phyloP scores from a whole-genome alignment of 2,113 vertebrate genomes.

The Barbus barbus region DNA sequence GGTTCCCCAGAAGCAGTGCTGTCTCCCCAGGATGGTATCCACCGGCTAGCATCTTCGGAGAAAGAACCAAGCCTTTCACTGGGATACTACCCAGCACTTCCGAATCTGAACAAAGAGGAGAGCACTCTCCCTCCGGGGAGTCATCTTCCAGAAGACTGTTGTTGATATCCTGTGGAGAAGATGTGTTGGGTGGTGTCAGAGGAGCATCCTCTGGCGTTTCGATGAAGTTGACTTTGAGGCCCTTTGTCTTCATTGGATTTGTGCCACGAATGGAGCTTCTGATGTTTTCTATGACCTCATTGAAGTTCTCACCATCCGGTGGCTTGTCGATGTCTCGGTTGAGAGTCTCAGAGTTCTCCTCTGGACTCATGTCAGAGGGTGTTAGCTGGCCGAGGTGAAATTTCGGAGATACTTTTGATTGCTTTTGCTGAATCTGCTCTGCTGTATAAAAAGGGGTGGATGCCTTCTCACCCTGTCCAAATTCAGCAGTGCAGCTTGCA shows the following conservation, averaged over 20 bases:
- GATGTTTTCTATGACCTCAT: constrained; percentile 71
- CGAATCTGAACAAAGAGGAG: constrained; percentile 71
- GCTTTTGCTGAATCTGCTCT: constrained; percentile 76
- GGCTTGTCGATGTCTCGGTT: not conserved
- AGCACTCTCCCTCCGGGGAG: constrained; percentile 77
- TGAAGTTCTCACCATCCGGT: constrained; percentile 12
- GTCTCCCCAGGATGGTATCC: constrained; percentile 79
- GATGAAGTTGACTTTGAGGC: constrained; percentile 85
- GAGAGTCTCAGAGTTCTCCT: not conserved
- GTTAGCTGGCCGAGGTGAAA: constrained; percentile 74
- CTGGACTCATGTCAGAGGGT: not conserved
- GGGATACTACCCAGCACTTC: constrained; percentile 70
- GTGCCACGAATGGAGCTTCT: constrained; percentile 81
- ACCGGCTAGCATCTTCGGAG: constrained; percentile 81
- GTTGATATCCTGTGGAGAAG: constrained; percentile 88
- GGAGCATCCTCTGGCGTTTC: constrained; percentile 79
- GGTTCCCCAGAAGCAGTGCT: constrained; percentile 64
- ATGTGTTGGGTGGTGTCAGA: constrained; percentile 88
- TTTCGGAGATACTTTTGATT: constrained; percentile 69
- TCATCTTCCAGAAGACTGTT: constrained; percentile 88
- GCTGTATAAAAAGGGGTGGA: constrained; percentile 68
- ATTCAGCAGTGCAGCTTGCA: constrained; percentile 82
- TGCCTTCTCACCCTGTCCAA: constrained; percentile 74
- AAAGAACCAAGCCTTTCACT: constrained; percentile 73
- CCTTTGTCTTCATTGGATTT: constrained; percentile 82